Conservation (phyloP, 2,113 vertebrate species). For the Murina feae region DNA sequence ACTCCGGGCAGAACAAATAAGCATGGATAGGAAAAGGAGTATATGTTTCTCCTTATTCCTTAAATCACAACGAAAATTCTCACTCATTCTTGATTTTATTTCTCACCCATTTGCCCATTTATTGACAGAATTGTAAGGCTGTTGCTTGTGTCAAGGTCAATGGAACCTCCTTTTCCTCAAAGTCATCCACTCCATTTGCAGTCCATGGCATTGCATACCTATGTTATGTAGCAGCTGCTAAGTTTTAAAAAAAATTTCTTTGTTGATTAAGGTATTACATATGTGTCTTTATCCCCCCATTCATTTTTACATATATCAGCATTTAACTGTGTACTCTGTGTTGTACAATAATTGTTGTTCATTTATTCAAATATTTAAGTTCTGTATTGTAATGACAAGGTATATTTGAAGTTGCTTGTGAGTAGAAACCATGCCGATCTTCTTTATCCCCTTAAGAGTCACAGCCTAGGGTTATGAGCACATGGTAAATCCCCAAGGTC, state of each 20-base stretch:
- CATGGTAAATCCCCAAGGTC: neutral
- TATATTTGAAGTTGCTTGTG: neutral
- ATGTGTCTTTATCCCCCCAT: no score
- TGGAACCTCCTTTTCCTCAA: neutral
- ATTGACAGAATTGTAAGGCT: neutral
- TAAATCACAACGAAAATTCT: neutral
- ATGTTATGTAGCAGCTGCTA: accelerated
- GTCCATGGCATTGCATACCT: no score
- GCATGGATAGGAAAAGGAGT: neutral
- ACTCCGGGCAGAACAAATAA: neutral
- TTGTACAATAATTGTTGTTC: neutral
- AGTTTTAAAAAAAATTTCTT: no score
- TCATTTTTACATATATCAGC: neutral
- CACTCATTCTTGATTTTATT: neutral
- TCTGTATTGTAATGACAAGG: neutral
- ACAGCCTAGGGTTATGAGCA: neutral
- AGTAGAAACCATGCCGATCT: neutral
- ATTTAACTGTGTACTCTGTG: neutral
- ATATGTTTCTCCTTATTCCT: neutral
- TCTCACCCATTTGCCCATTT: neutral
- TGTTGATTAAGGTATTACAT: no score
- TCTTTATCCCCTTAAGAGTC: neutral
- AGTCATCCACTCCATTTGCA: neutral
- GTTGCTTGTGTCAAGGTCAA: neutral
- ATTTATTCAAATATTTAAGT: neutral